Conservation (phyloP, 2,797 vertebrate species). For the Oryzias dopingdopingensis region DNA sequence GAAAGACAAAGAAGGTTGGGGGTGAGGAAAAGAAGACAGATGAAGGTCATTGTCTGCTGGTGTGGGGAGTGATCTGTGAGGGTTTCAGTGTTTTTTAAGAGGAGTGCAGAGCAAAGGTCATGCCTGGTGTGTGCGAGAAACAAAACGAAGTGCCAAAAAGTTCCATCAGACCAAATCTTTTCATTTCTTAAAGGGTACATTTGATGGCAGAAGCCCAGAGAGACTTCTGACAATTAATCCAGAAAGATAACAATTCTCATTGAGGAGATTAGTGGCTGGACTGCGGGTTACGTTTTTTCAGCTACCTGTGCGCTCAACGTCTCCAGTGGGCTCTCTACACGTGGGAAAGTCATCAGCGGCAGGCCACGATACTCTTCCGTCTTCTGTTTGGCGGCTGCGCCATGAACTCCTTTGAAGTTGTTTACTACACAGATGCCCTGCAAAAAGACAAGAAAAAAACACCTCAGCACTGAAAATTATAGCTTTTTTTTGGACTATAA, state of each 20-base stretch:
- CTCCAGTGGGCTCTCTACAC: slow-evolving; percentile 96
- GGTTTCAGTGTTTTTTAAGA: slow-evolving; percentile 16
- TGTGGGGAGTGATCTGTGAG: slow-evolving; percentile 37
- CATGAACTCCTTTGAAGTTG: slow-evolving; percentile 93
- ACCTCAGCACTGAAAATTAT: not conserved
- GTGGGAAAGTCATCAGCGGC: slow-evolving; percentile 95
- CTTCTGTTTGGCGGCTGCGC: slow-evolving; percentile 85
- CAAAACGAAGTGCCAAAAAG: slow-evolving; percentile 10
- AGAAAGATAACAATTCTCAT: slow-evolving; percentile 28
- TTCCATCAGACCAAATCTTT: slow-evolving; percentile 11
- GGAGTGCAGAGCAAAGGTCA: slow-evolving; percentile 43
- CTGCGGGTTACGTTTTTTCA: slow-evolving; percentile 44
- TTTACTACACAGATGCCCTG: slow-evolving; percentile 97
- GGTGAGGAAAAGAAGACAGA: slow-evolving; percentile 38
- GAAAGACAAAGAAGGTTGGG: slow-evolving; percentile 15
- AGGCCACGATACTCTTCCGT: slow-evolving; percentile 90
- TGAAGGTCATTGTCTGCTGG: slow-evolving; percentile 35
- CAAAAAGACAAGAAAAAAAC: not conserved
- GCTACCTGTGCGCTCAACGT: slow-evolving; percentile 96
- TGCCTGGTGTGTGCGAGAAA: slow-evolving; percentile 13
- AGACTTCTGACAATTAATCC: slow-evolving; percentile 34
- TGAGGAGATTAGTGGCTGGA: slow-evolving; percentile 32
- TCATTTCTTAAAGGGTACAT: slow-evolving; percentile 8
- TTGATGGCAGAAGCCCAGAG: slow-evolving; percentile 19
- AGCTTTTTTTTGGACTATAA: too few relatives aligned